Percentiles rank a stretch among this genome's conserved stretches.
These are phyloP conservation scores for Emydocephalus ijimae DNA, from an alignment of 2,113 vertebrate species.

Conservation along the genomic window DNA sequence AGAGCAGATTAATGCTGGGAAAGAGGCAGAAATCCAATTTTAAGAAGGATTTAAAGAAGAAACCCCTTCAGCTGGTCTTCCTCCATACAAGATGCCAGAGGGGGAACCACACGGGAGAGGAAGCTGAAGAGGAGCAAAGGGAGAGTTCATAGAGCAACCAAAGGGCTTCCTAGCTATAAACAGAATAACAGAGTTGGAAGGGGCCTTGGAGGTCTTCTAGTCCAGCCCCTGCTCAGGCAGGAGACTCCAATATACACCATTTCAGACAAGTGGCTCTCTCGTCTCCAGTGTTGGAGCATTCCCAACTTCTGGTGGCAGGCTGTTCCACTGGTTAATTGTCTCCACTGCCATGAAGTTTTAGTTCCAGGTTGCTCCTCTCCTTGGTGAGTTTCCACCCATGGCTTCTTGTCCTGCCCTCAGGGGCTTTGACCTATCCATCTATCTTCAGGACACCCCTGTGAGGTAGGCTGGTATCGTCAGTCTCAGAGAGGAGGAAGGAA, in stretches of 20 bases:
- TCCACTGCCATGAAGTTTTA: not conserved
- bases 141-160: not conserved
- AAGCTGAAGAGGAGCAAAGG: not conserved
- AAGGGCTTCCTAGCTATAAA: not conserved
- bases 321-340: not conserved
- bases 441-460: not conserved
- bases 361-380: not conserved
- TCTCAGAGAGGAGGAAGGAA: too few species aligned
- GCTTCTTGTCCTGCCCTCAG: not conserved
- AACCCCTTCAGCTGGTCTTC: not conserved
- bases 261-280: not conserved
- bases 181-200: not conserved
- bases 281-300: too few species aligned
- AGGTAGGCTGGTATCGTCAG: not conserved
- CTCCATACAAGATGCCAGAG: not conserved
- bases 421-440: not conserved
- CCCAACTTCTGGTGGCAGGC: not conserved
- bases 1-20: not conserved
- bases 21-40: conserved; percentile 1
- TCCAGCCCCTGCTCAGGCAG: not conserved
- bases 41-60: not conserved
- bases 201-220: not conserved
- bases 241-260: not conserved
- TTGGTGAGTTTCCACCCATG: not conserved
- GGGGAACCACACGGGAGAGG: not conserved